phyloP scores from a whole-genome alignment of 2,797 vertebrate species.

The Gadopsis marmoratus region DNA sequence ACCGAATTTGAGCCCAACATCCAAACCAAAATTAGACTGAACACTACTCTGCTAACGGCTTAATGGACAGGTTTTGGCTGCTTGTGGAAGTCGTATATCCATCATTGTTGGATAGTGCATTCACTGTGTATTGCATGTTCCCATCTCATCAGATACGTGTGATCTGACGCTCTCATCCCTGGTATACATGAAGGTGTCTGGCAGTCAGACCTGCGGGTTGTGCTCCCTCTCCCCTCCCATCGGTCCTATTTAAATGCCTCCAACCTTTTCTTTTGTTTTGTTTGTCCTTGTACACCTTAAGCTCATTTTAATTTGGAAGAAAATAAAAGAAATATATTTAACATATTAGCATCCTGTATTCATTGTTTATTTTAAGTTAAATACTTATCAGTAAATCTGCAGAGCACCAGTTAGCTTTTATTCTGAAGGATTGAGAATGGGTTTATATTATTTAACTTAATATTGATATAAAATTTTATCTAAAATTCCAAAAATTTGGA shows the following conservation, averaged over 20 bases:
- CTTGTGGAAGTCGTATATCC: not conserved
- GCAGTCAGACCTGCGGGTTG: not conserved
- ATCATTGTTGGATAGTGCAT: not conserved
- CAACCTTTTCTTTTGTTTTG: not conserved
- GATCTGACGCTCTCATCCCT: not conserved
- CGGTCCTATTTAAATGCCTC: not conserved
- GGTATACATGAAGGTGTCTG: not conserved
- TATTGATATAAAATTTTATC: not conserved
- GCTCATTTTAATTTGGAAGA: not conserved
- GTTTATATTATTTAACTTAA: not conserved
- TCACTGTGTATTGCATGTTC: not conserved
- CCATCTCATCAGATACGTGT: no score
- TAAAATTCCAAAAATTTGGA: no score
- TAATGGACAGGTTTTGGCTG: not conserved
- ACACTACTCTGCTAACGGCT: not conserved
- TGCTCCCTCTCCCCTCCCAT: not conserved
- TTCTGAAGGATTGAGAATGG: not conserved
- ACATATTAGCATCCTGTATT: not conserved
- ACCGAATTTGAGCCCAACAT: not conserved
- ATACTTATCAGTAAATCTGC: not conserved
- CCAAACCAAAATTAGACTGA: not conserved
- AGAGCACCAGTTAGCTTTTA: not conserved
- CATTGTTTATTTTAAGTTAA: not conserved
- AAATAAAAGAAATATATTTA: not conserved
- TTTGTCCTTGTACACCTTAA: not conserved